phyloP scores from a whole-genome alignment of 2,113 vertebrate genomes.

The Spilogale gracilis region DNA sequence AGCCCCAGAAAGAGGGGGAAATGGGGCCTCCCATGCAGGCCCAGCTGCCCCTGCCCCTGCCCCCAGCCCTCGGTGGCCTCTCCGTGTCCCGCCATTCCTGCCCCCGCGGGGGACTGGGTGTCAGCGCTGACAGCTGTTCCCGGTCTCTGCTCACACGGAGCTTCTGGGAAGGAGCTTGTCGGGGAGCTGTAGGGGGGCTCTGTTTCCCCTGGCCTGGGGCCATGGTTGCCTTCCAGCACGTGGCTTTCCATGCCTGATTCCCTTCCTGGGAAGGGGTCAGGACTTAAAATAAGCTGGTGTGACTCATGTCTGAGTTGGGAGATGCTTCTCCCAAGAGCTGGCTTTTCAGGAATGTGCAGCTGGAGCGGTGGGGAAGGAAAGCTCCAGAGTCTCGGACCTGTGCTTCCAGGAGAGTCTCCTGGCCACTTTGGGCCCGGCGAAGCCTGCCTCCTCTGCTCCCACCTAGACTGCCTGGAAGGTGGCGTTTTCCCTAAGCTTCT shows the following conservation, averaged over 20 bases:
- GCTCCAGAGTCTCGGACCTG: not conserved
- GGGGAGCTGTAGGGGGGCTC: not conserved
- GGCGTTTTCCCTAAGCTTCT: too few relatives aligned
- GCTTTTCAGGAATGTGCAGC: slow-evolving; percentile 72
- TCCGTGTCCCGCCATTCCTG: not conserved
- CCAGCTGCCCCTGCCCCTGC: too few relatives aligned
- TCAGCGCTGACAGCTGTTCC: not conserved
- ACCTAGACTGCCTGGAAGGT: not conserved
- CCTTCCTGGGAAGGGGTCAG: slow-evolving; percentile 70
- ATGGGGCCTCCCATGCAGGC: too few relatives aligned
- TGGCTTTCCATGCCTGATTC: slow-evolving; percentile 65
- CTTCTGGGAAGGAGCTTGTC: not conserved
- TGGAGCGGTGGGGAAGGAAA: slow-evolving; percentile 21
- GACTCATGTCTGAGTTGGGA: slow-evolving; percentile 71
- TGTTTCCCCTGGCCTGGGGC: slow-evolving; percentile 49
- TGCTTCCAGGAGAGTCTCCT: not conserved
- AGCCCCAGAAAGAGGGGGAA: not conserved
- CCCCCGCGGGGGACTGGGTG: accelerated
- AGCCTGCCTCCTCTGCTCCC: not conserved
- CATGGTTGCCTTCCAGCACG: slow-evolving; percentile 38
- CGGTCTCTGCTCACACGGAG: not conserved
- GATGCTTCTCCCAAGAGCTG: not conserved
- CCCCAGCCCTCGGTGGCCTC: not conserved
- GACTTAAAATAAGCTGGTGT: slow-evolving; percentile 62
- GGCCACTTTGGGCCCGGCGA: not conserved